These are phyloP conservation scores for Trichonephila clavipes DNA, from an alignment of 1,140 invertebrate species.

Conservation along the genomic window DNA sequence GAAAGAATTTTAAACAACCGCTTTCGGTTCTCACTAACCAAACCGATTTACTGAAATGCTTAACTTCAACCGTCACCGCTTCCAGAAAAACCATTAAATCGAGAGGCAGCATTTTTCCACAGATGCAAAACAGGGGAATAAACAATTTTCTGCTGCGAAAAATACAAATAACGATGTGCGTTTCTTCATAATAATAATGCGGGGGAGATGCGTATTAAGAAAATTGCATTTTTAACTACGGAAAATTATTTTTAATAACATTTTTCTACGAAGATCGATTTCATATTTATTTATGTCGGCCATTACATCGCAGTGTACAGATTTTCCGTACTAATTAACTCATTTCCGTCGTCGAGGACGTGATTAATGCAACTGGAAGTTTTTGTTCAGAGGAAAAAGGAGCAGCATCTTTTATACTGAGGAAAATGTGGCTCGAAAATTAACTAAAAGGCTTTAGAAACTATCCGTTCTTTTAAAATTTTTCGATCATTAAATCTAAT, in stretches of 20 bases:
- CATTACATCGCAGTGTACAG: background rate
- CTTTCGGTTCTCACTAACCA: background rate
- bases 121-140: background rate
- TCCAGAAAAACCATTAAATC: conserved; percentile 6
- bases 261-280: background rate
- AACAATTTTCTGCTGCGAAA: background rate
- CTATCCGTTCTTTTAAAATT: background rate
- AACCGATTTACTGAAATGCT: background rate
- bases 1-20: background rate
- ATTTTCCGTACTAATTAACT: conserved; percentile 15
- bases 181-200: background rate
- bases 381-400: background rate
- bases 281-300: conserved; percentile 12
- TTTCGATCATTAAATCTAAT: background rate
- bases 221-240: background rate
- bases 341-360: background rate
- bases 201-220: background rate
- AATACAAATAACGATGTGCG: background rate
- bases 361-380: background rate
- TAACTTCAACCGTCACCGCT: background rate
- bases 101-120: background rate
- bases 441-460: background rate
- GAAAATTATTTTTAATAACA: conserved; percentile 19
- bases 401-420: background rate
- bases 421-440: background rate